A percentile compares a stretch with the other conserved stretches of the same genome.
These are phyloP conservation scores for Cylindroiulus punctatus DNA, from an alignment of 2,888 invertebrate genomes.

Conservation along the genomic window DNA sequence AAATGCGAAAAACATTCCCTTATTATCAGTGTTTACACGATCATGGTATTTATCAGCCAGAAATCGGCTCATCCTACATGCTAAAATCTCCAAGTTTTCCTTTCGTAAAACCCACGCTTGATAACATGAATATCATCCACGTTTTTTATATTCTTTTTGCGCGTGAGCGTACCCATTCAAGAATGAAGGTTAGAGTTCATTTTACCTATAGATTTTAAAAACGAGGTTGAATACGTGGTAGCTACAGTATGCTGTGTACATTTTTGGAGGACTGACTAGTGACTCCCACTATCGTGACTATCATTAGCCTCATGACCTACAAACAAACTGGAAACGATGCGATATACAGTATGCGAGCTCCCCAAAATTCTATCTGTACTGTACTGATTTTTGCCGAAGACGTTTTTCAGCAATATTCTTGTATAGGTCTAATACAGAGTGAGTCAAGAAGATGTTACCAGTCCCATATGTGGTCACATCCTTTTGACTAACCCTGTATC, in stretches of 20 bases:
- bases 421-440: too few species aligned
- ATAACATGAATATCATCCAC: too few species aligned
- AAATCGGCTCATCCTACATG: too few species aligned
- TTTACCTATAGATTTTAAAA: constrained; percentile 17
- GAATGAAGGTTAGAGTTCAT: constrained; percentile 26
- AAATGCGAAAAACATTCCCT: too few species aligned
- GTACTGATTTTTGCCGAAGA: neutral
- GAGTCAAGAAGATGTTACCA: too few species aligned
- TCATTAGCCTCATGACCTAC: constrained; percentile 43
- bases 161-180: neutral
- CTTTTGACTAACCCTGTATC: too few species aligned
- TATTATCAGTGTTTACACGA: too few species aligned
- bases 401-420: neutral
- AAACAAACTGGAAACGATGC: neutral
- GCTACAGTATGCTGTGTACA: neutral
- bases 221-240: neutral
- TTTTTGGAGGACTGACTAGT: neutral
- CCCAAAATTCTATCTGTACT: neutral
- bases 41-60: too few species aligned
- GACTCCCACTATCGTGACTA: constrained; percentile 22
- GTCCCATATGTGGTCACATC: too few species aligned
- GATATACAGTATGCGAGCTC: neutral
- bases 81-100: too few species aligned
- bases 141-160: neutral
- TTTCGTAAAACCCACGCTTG: neutral